Conservation (phyloP, 1,140 invertebrate species). For the Trichonephila clavata region DNA sequence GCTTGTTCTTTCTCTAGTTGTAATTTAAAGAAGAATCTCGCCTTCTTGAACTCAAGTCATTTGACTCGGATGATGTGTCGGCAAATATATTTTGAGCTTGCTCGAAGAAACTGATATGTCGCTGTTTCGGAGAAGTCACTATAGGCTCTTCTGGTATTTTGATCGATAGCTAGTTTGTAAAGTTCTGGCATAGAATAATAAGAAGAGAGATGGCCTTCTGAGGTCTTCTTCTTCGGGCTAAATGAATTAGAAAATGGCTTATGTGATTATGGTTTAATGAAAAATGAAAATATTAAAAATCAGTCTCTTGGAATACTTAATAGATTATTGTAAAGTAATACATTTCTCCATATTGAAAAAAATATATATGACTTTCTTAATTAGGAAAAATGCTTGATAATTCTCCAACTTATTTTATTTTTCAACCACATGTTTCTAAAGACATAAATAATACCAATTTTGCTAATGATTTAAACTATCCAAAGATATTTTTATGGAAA, state of each 20-base stretch:
- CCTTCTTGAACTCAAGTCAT: not conserved
- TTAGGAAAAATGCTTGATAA: too few relatives aligned
- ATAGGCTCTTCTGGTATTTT: constrained; percentile 58
- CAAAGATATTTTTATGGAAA: too few relatives aligned
- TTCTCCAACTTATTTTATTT: too few relatives aligned
- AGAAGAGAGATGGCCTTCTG: constrained; percentile 71
- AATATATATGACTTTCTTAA: too few relatives aligned
- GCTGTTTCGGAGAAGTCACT: constrained; percentile 32
- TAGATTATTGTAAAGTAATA: too few relatives aligned
- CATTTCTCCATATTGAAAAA: too few relatives aligned
- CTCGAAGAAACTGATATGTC: constrained; percentile 58
- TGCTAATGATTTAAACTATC: too few relatives aligned
- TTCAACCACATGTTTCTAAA: too few relatives aligned
- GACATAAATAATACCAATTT: too few relatives aligned
- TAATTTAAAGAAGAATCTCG: not conserved
- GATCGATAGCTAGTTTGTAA: constrained; percentile 38
- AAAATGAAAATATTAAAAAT: too few relatives aligned
- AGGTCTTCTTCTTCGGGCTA: constrained; percentile 39
- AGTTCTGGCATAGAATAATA: constrained; percentile 79
- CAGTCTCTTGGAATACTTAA: too few relatives aligned
- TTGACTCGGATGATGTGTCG: constrained; percentile 9
- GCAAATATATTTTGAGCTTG: constrained; percentile 62
- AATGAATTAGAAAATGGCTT: not conserved
- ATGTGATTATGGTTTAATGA: too few relatives aligned
- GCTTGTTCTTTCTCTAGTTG: not conserved